Percentiles rank a stretch among this genome's conserved stretches.
Evolutionary conservation across 2,113 vertebrate species (phyloP).

Genomic region (Gymnocephalus cernua): DNA sequence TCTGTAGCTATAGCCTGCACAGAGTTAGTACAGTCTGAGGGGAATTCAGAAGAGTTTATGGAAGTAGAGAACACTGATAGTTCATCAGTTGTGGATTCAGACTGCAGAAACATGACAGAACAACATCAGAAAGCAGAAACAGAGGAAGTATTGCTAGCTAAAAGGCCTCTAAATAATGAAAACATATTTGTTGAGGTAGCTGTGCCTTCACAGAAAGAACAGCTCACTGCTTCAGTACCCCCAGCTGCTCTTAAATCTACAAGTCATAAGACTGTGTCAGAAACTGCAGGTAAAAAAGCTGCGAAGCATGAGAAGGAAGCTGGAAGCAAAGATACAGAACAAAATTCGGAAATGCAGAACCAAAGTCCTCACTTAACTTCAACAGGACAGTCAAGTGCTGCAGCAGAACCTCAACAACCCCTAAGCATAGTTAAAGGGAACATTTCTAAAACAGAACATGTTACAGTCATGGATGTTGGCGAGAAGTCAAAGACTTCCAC

Average conservation of each 20-base stretch:
- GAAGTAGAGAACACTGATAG: slow-evolving; percentile 65
- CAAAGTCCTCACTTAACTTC: slow-evolving; percentile 9
- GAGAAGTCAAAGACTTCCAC: slow-evolving; percentile 37
- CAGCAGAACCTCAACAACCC: slow-evolving; percentile 33
- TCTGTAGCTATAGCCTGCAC: slow-evolving; percentile 16
- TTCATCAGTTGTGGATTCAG: slow-evolving; percentile 23
- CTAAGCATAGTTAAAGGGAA: slow-evolving; percentile 9
- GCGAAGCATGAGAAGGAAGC: slow-evolving; percentile 22
- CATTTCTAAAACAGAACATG: neutral
- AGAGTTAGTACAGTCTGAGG: slow-evolving; percentile 14
- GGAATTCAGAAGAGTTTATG: slow-evolving; percentile 68
- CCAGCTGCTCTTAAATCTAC: slow-evolving; percentile 6
- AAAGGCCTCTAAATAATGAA: slow-evolving; percentile 21
- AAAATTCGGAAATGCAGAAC: slow-evolving; percentile 28
- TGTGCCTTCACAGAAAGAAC: slow-evolving; percentile 5
- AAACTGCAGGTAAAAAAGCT: slow-evolving; percentile 19
- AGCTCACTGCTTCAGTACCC: neutral
- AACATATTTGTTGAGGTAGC: neutral
- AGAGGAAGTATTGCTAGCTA: neutral
- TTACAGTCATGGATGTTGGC: slow-evolving; percentile 41
- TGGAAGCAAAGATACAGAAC: neutral
- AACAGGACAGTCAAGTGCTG: slow-evolving; percentile 8
- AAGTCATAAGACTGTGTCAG: neutral
- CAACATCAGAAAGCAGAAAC: slow-evolving; percentile 13
- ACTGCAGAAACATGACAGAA: neutral